Percentiles rank a stretch among this genome's conserved stretches.
phyloP scores from a whole-genome alignment of 2,113 vertebrate species.

The Megaleporinus macrocephalus region DNA sequence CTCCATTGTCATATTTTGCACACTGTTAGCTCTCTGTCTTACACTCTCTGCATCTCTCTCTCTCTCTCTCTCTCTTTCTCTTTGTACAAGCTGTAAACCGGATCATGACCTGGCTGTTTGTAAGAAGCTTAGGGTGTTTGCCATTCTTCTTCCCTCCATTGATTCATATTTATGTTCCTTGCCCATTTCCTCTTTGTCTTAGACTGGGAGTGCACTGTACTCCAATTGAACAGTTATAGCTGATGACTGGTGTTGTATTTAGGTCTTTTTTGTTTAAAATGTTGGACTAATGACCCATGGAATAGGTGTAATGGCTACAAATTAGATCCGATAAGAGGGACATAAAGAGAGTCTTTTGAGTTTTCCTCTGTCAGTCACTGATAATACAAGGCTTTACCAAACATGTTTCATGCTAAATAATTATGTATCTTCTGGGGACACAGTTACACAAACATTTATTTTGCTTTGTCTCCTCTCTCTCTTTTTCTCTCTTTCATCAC shows the following conservation, averaged over 20 bases:
- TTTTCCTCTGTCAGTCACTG: conserved; percentile 9
- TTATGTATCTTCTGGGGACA: conserved; percentile 7
- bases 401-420: conserved; percentile 8
- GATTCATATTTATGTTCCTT: not conserved
- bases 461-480: not conserved
- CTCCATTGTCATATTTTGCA: not conserved
- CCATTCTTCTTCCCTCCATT: conserved; percentile 3
- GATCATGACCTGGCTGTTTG: not conserved
- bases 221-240: not conserved
- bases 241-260: conserved; percentile 35
- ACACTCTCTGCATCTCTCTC: not conserved
- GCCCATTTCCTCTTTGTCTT: not conserved
- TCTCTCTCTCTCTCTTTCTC: not conserved
- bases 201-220: not conserved
- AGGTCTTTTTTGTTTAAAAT: conserved; percentile 35
- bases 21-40: not conserved
- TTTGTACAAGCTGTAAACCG: not conserved
- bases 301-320: conserved; percentile 31
- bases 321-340: conserved; percentile 32
- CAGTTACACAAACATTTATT: not conserved
- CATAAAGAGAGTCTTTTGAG: not conserved
- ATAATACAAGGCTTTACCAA: not conserved
- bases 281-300: conserved; percentile 34
- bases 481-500: not conserved
- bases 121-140: conserved; percentile 9